These are phyloP conservation scores for Oligia strigilis DNA, from an alignment of 2,888 invertebrate genomes.

Conservation along the genomic window DNA sequence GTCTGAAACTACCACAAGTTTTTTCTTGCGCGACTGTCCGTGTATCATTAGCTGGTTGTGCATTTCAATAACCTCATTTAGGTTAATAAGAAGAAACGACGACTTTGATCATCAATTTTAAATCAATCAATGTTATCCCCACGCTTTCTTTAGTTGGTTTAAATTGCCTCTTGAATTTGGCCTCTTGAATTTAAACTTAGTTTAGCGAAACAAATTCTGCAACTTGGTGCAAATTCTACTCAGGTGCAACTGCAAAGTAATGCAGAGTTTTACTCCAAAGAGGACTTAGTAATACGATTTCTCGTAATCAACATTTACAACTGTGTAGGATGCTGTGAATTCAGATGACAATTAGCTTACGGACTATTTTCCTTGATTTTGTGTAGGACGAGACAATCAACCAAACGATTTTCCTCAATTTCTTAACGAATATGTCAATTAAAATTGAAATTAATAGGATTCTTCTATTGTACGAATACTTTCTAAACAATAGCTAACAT, in stretches of 20 bases:
- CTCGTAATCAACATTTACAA: constrained; percentile 22
- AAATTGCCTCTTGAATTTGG: neutral
- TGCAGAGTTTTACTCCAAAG: constrained; percentile 15
- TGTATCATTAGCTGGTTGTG: neutral
- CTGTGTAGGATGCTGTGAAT: constrained; percentile 31
- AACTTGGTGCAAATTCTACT: neutral
- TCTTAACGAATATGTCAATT: constrained; percentile 4
- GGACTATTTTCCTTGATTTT: constrained; percentile 10
- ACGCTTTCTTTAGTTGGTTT: neutral
- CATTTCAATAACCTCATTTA: neutral
- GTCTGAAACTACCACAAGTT: neutral
- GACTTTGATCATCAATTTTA: neutral
- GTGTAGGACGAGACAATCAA: constrained; percentile 38
- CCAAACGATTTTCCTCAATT: constrained; percentile 20
- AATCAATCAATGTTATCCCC: neutral
- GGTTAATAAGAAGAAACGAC: neutral
- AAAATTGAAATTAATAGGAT: neutral
- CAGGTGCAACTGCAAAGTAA: neutral
- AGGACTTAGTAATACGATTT: constrained; percentile 18
- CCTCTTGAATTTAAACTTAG: neutral
- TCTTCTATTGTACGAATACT: neutral
- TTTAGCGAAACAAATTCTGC: neutral
- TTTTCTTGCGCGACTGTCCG: neutral
- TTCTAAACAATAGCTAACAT: constrained; percentile 8
- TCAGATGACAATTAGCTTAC: constrained; percentile 23